Evolutionary conservation across 53 echinoderm and acorn worm genomes (phyloP).

Genomic region (Echinometra lucunter): DNA sequence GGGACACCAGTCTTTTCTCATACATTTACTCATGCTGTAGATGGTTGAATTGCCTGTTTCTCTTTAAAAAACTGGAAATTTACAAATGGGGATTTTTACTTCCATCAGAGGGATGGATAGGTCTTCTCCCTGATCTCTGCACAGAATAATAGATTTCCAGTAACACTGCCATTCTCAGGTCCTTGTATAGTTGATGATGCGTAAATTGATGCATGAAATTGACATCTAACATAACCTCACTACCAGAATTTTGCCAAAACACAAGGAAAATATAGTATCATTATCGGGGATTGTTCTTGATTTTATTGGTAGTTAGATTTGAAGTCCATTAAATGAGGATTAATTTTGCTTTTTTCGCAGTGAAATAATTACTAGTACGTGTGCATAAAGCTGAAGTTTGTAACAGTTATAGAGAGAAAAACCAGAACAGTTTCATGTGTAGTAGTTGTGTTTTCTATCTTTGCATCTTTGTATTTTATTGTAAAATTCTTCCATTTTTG

Average conservation of each 20-base stretch:
- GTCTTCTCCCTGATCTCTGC: not conserved
- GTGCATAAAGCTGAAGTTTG: too few species aligned
- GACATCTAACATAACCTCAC: not conserved
- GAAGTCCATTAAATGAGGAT: too few species aligned
- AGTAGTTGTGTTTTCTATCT: too few species aligned
- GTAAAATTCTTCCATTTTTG: too few species aligned
- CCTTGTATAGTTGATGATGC: not conserved
- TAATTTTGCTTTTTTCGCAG: too few species aligned
- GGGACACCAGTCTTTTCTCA: not conserved
- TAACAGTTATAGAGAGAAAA: too few species aligned
- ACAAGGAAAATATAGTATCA: not conserved
- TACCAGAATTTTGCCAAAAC: not conserved
- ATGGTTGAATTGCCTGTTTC: not conserved
- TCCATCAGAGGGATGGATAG: not conserved
- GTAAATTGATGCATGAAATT: not conserved
- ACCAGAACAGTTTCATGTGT: too few species aligned
- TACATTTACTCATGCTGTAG: not conserved
- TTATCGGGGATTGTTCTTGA: not conserved
- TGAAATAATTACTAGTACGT: too few species aligned
- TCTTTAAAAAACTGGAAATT: not conserved
- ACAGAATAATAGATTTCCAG: not conserved
- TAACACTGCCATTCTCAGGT: not conserved
- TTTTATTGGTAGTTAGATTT: too few species aligned
- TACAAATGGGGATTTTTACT: not conserved
- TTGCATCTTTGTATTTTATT: too few species aligned